Evolutionary conservation across 1,140 invertebrate species (phyloP), one percentile per base, ranked within the genome.

Genomic region (Subanguina moxae): DNA sequence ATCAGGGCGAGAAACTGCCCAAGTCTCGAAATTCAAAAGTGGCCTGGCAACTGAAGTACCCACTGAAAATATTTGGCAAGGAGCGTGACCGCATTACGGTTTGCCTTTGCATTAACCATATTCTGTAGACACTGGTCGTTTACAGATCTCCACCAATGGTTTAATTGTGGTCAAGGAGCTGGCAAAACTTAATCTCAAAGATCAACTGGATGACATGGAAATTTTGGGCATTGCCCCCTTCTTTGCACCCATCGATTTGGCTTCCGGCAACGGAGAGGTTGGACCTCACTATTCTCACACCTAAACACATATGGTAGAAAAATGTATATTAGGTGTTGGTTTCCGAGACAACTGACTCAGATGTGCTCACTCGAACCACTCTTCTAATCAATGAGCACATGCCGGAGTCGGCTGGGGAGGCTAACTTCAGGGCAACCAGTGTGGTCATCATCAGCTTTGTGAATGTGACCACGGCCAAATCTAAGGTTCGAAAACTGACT

Each of bases 131-230:
- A n/a, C n/a, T n/a, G n/a, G n/a, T n/a, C n/a, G n/a, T 19, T 71
- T 80, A 67, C 48, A 78, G 80, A 67, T 80, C 21, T 75, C 81
- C 28, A 71, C 77, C 27, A 75, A 80, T 59, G 80, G 80, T 32
- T 52, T 82, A 8, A 75, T 82, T 52, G 61, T 73, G 42, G 64
- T 82, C 0, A 64, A 82, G 21, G 79, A 78, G 27, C 19, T 21
- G 19, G 17, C 21, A 45, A 70, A 58, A 13, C 48, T 64, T 32
- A 38, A 56, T 23, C 8, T 57, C 43, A 67, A 30, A 17, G 68
- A 62, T 15, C 43, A 64, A 23, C 66, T 82, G 13, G 81, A 82
- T 43, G 77, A 76, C 19, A 75, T 75, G 74, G 57, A 80, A 23
- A 43, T 71, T 13, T 42, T 62, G 21, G 80, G 74, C 42, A 64